phyloP scores from a whole-genome alignment of 2,113 vertebrate species.

The Onychorhynchus coronatus region DNA sequence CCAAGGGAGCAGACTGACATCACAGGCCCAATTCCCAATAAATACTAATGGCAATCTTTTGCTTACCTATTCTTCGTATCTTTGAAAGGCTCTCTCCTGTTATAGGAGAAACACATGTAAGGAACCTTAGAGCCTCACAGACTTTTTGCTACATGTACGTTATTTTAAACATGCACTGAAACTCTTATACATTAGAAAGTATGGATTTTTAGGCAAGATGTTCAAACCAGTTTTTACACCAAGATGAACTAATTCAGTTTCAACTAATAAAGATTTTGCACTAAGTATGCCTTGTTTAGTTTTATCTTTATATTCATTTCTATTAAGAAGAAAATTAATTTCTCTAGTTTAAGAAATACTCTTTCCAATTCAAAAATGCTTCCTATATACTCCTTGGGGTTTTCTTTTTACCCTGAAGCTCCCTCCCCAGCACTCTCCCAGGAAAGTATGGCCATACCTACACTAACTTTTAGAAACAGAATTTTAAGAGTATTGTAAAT shows the following conservation, averaged over 20 bases:
- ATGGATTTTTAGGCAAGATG: background rate
- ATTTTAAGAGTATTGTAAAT: background rate
- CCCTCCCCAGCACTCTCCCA: background rate
- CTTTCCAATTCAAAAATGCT: background rate
- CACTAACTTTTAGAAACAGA: background rate
- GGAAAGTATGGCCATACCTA: background rate
- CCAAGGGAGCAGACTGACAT: background rate
- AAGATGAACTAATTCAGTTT: background rate
- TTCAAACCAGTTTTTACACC: background rate
- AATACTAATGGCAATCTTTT: conserved; percentile 25
- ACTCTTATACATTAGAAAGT: background rate
- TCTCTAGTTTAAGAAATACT: background rate
- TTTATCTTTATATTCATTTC: background rate
- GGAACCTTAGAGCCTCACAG: conserved; percentile 36
- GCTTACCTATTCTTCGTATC: conserved; percentile 61
- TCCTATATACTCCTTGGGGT: background rate
- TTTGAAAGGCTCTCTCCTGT: conserved; percentile 63
- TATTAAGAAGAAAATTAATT: background rate
- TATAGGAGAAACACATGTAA: conserved; percentile 62
- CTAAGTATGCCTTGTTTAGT: background rate
- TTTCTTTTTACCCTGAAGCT: background rate
- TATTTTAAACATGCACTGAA: conserved; percentile 10
- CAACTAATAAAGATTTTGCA: background rate
- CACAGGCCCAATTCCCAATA: conserved; percentile 22
- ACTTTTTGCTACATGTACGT: background rate